Percentiles rank a stretch among this genome's conserved stretches.
These are phyloP conservation scores for Busseola fusca DNA, from an alignment of 2,888 invertebrate genomes.

Conservation along the genomic window DNA sequence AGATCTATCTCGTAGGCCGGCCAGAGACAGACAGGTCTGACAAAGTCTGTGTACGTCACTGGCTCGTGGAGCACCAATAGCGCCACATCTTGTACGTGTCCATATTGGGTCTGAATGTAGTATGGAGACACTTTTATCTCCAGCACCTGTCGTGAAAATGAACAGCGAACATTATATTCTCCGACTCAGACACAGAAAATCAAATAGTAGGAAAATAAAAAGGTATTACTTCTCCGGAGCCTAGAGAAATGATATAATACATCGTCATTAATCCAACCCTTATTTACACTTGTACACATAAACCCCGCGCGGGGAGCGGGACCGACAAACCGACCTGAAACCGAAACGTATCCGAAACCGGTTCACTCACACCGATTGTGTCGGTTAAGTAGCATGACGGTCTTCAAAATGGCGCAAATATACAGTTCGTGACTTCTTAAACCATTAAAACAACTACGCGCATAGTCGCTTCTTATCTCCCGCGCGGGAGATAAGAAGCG, in stretches of 20 bases:
- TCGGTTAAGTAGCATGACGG: not conserved
- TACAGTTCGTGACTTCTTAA: not conserved
- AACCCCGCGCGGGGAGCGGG: not conserved
- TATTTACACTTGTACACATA: not conserved
- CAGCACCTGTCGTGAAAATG: not conserved
- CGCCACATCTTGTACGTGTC: not conserved
- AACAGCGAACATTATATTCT: not conserved
- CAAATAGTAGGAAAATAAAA: not conserved
- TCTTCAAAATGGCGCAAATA: not conserved
- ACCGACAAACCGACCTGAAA: not conserved
- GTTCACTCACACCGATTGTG: not conserved
- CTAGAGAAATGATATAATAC: not conserved
- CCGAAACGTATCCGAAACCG: no score
- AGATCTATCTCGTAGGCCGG: not conserved
- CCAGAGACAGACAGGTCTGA: constrained; percentile 7
- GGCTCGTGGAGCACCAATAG: not conserved
- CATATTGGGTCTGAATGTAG: not conserved
- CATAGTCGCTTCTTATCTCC: no score
- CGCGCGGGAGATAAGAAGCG: no score
- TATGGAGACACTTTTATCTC: not conserved
- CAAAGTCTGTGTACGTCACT: not conserved
- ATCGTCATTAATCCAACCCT: not conserved
- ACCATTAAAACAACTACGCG: no score
- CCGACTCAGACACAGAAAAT: not conserved
- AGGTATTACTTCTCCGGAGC: not conserved